Conservation (phyloP, 2,113 vertebrate genomes). For the Etheostoma spectabile region DNA sequence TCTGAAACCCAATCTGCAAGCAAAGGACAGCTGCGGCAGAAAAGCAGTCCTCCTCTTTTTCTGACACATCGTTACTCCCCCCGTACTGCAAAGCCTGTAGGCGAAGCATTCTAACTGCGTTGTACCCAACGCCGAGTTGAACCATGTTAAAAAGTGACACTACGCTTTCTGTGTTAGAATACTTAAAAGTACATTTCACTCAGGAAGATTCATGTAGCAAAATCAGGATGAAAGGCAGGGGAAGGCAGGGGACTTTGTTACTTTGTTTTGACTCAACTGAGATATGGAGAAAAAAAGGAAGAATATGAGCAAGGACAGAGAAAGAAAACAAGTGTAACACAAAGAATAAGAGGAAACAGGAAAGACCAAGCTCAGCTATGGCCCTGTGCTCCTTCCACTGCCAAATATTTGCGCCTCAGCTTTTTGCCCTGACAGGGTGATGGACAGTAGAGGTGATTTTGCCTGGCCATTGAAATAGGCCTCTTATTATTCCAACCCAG, state of each 20-base stretch:
- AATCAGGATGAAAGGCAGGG: not conserved
- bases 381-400: slow-evolving; percentile 32
- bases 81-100: slow-evolving; percentile 28
- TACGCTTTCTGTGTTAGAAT: not conserved
- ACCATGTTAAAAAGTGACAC: slow-evolving; percentile 19
- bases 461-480: slow-evolving; percentile 70
- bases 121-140: not conserved
- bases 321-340: not conserved
- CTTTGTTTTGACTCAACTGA: not conserved
- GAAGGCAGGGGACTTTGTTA: not conserved
- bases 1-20: slow-evolving; percentile 91
- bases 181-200: slow-evolving; percentile 9
- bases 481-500: slow-evolving; percentile 77
- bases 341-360: slow-evolving; percentile 5
- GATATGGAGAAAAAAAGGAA: not conserved
- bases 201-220: not conserved
- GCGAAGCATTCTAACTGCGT: slow-evolving; percentile 2
- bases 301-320: not conserved
- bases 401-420: slow-evolving; percentile 68
- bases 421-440: slow-evolving; percentile 73
- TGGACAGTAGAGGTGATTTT: slow-evolving; percentile 78
- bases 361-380: slow-evolving; percentile 30
- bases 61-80: slow-evolving; percentile 45
- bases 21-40: slow-evolving; percentile 89
- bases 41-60: slow-evolving; percentile 62